Evolutionary conservation across 1,140 invertebrate species (phyloP).

Genomic region (Dufourea novaeangliae): DNA sequence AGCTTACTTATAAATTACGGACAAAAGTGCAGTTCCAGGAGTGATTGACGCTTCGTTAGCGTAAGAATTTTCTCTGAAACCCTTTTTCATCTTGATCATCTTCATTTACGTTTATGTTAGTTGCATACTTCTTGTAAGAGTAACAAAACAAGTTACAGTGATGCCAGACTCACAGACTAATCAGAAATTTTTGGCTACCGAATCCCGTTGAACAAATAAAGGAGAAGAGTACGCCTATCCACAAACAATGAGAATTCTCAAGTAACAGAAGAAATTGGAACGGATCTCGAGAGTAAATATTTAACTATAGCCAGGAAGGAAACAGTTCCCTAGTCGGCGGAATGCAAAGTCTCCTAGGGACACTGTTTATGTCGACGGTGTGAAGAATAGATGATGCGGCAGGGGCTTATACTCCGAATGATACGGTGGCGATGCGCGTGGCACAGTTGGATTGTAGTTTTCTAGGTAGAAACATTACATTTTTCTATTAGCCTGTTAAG

Average conservation of each 20-base stretch:
- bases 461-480: too few species aligned
- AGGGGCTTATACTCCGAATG: background rate
- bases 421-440: background rate
- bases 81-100: too few species aligned
- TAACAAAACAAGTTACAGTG: too few species aligned
- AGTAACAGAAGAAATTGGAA: constrained; percentile 36
- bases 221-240: background rate
- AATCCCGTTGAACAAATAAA: constrained; percentile 33
- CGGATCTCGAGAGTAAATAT: constrained; percentile 48
- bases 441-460: too few species aligned
- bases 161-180: background rate
- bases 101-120: too few species aligned
- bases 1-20: too few species aligned
- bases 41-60: too few species aligned
- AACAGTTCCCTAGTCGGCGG: constrained; percentile 2
- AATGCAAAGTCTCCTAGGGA: constrained; percentile 15
- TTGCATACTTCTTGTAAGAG: too few species aligned
- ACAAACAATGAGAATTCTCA: background rate
- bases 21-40: too few species aligned
- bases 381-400: background rate
- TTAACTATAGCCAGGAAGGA: constrained; percentile 38
- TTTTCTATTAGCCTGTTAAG: too few species aligned
- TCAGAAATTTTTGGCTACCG: constrained; percentile 15
- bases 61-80: too few species aligned
- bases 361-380: constrained; percentile 13